These are phyloP conservation scores for Hofmannophila pseudospretella DNA, from an alignment of 2,888 invertebrate genomes.

Conservation along the genomic window DNA sequence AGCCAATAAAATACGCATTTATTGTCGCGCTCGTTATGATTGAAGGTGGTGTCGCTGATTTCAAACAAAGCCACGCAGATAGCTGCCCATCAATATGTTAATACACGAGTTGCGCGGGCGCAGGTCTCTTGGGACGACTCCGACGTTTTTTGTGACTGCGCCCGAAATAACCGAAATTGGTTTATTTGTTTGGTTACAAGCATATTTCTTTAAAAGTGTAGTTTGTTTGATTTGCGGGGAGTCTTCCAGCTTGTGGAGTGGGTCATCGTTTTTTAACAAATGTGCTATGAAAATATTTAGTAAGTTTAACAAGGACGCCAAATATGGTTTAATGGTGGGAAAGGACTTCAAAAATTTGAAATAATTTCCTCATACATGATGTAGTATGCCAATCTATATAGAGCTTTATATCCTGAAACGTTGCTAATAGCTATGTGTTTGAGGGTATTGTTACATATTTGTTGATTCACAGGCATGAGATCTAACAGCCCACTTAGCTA, in stretches of 20 bases:
- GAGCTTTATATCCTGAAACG: constrained; percentile 30
- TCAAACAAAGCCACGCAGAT: constrained; percentile 71
- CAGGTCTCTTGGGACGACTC: constrained; percentile 32
- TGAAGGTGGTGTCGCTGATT: constrained; percentile 74
- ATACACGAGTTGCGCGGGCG: constrained; percentile 52
- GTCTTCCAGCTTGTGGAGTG: constrained; percentile 43
- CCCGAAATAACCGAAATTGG: constrained; percentile 69
- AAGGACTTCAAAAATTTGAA: constrained; percentile 10
- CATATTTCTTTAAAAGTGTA: constrained; percentile 56
- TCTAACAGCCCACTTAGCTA: constrained; percentile 37
- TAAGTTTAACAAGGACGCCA: no score
- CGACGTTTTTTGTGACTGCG: constrained; percentile 54
- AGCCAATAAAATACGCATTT: constrained; percentile 50
- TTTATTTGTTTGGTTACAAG: constrained; percentile 73
- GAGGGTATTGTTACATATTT: constrained; percentile 20
- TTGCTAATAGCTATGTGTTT: constrained; percentile 40
- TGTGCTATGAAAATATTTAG: constrained; percentile 26
- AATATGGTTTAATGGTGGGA: background rate
- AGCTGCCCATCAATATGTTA: constrained; percentile 73
- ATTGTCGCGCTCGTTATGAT: constrained; percentile 67
- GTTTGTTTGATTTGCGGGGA: constrained; percentile 63
- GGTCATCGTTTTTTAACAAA: constrained; percentile 1
- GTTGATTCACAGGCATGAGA: constrained; percentile 41
- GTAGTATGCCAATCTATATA: no score
- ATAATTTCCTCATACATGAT: no score